Base-by-base conservation (phyloP, 2,888 invertebrate genomes). In the Pristionchus arcanus region DNA sequence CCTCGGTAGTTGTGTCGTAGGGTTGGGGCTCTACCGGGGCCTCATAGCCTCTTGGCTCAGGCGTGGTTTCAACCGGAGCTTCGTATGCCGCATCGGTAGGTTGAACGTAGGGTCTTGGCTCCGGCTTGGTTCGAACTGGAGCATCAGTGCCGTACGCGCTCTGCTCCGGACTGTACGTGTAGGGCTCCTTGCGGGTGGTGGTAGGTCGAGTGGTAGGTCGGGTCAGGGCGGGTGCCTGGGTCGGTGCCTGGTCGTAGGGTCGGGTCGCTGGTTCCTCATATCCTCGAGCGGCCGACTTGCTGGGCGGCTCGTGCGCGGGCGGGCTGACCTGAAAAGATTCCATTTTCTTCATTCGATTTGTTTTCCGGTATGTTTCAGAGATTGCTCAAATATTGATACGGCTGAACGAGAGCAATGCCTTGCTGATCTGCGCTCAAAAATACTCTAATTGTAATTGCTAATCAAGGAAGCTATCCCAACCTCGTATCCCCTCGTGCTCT, bases 401-500 rank as follows among this genome's bases (percentile, higher is more conserved):
- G 13, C 21, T 4, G 3, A 15, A 21, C 3, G 2, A 66, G 25
- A 66, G n/a, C n/a, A 66, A n/a, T 66, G 7, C n/a, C n/a, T n/a
- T n/a, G n/a, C n/a, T n/a, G n/a, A n/a, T n/a, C n/a, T n/a, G n/a
- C n/a, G n/a, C n/a, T n/a, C n/a, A n/a, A n/a, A n/a, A n/a, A n/a
- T n/a, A n/a, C n/a, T n/a, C n/a, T n/a, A n/a, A n/a, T n/a, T n/a
- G n/a, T n/a, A n/a, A n/a, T n/a, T n/a, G n/a, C n/a, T n/a, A n/a
- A 9, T 49, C 42, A 11, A 49, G 42, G 42, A 9, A 49, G 42
- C 42, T 13, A 49, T 9, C 63, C 63, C 13, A 0, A 81, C 81
- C 81, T 81, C 81, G 28, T 53, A 81, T n/a, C 81, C 81, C 81
- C 53, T 81, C 25, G 49, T 81, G 49, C n/a, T 53, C 53, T 81